These are phyloP conservation scores for Eupithecia centaureata DNA, from an alignment of 2,888 invertebrate genomes.

Conservation along the genomic window DNA sequence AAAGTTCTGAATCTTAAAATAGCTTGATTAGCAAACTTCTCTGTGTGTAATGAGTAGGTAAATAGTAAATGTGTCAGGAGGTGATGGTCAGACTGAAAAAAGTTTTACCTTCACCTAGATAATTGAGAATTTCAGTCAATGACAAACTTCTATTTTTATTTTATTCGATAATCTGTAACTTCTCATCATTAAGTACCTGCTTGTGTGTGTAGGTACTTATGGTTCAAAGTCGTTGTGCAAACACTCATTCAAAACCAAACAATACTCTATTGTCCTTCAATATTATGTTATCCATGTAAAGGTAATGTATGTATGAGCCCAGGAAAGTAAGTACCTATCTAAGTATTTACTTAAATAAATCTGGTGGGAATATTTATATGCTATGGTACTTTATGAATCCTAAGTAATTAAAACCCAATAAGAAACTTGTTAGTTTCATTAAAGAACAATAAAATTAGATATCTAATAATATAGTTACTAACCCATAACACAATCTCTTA, in stretches of 20 bases:
- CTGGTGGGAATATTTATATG: too few relatives aligned
- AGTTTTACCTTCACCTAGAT: conserved; percentile 76
- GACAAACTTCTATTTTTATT: conserved; percentile 46
- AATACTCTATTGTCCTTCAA: conserved; percentile 3
- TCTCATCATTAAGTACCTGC: neutral
- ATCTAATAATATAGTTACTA: neutral
- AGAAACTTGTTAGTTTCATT: neutral
- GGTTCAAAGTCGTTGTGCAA: neutral
- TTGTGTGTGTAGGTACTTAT: neutral
- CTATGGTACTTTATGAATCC: too few relatives aligned
- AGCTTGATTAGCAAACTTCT: conserved; percentile 11
- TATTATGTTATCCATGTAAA: neutral
- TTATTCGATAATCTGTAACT: conserved; percentile 34
- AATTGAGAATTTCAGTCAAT: conserved; percentile 42
- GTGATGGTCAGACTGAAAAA: conserved; percentile 77
- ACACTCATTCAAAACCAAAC: conserved; percentile 3
- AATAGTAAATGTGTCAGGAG: conserved; percentile 74
- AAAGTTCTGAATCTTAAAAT: conserved; percentile 50
- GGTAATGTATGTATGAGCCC: neutral
- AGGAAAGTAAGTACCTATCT: too few relatives aligned
- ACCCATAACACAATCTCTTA: too few relatives aligned
- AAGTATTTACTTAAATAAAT: neutral
- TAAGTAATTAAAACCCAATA: neutral
- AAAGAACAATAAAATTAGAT: neutral
- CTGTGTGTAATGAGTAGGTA: conserved; percentile 49